These are phyloP conservation scores for Telmatochromis brichardi DNA, from an alignment of 2,113 vertebrate genomes.

Conservation along the genomic window DNA sequence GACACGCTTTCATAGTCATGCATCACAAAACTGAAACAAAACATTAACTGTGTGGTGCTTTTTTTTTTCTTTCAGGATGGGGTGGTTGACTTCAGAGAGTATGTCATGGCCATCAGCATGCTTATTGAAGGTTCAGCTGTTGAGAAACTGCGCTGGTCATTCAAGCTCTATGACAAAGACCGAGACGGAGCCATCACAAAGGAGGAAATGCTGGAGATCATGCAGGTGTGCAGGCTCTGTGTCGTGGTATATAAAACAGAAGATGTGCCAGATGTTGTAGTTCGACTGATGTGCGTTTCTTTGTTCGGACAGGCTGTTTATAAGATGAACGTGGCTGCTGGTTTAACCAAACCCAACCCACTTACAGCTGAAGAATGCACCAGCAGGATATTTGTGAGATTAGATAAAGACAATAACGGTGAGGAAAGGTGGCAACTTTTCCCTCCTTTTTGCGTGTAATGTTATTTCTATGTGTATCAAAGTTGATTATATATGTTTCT, in stretches of 20 bases:
- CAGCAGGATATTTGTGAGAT: conserved; percentile 66
- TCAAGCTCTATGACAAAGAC: conserved; percentile 70
- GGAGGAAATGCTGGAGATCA: conserved; percentile 66
- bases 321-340: conserved; percentile 66
- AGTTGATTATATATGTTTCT: neutral
- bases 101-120: conserved; percentile 64
- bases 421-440: neutral
- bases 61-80: conserved; percentile 34
- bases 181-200: conserved; percentile 49
- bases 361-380: conserved; percentile 69
- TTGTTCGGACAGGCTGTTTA: conserved; percentile 54
- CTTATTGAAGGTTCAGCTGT: conserved; percentile 51
- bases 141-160: conserved; percentile 70
- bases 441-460: neutral
- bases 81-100: conserved; percentile 65
- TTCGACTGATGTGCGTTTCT: neutral
- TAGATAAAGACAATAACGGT: conserved; percentile 75
- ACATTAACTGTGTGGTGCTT: neutral
- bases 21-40: neutral
- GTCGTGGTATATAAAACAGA: neutral
- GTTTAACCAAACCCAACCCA: conserved; percentile 51
- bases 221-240: conserved; percentile 51
- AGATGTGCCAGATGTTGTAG: neutral
- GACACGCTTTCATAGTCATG: neutral
- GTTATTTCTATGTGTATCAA: neutral